Evolutionary conservation across 2,888 invertebrate species (phyloP), one percentile per base, ranked within the genome.

Genomic region (Xestia ashworthii): DNA sequence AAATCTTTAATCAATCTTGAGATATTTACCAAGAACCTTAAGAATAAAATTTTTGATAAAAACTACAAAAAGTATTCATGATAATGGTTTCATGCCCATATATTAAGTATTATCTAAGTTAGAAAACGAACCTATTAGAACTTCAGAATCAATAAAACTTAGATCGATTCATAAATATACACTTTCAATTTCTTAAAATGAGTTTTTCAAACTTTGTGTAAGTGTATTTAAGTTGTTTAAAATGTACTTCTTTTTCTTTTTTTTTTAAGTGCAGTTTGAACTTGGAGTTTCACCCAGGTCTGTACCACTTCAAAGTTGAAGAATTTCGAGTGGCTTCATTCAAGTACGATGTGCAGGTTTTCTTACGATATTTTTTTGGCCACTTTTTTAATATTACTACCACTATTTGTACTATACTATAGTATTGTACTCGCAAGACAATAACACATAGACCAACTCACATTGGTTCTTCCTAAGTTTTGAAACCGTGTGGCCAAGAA

Each of bases 171-270:
- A 14, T 84, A 67, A 80, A 73, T 76, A 76, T 55, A 70, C 25
- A 76, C 38, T 71, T 80, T 19, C 62, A 48, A 19, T 44, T 69
- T 44, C 64, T 73, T 53, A 38, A 48, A 84, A 67, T 12, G 76
- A 73, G 81, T 71, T 67, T 58, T 25, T 0, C 8, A 58, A 64
- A 75, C 69, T 84, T 46, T 1, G 14, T 25, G 12, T 46, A 38
- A 60, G 60, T 74, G 53, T 81, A 38, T 76, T 81, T 84, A 71
- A 84, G 32, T 84, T 76, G 5, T 14, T 46, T 71, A 5, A 67
- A 70, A 32, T 58, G 11, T 22, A 11, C 62, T 16, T 77, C 48
- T 19, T 76, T 76, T 16, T 50, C 32, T 16, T 76, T 76, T 22
- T 50, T 44, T 25, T 78, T 73, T 6, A n/a, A 38, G 8, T 58